Conservation (phyloP, 2,113 vertebrate species). For the Grammomys dolichurus region DNA sequence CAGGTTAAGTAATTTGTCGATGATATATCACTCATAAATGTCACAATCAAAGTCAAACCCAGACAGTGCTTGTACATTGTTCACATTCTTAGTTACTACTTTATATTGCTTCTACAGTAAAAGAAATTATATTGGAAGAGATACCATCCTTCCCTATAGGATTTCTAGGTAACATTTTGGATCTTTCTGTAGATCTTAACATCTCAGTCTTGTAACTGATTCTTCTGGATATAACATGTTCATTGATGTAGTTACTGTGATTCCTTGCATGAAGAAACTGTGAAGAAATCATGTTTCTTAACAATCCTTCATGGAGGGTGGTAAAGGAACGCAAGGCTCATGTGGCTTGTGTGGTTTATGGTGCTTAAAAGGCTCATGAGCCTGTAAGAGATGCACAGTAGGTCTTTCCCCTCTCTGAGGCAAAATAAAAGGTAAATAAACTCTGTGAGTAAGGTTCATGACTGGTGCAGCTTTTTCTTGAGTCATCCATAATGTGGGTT, state of each 20-base stretch:
- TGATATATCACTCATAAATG: conserved; percentile 12
- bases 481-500: not conserved
- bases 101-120: conserved; percentile 39
- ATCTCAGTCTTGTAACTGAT: not conserved
- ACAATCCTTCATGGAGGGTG: not conserved
- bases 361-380: too few relatives aligned
- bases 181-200: conserved; percentile 28
- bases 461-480: not conserved
- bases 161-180: not conserved
- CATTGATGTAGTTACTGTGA: not conserved
- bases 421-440: not conserved
- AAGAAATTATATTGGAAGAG: conserved; percentile 11
- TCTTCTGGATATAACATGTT: not conserved
- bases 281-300: not conserved
- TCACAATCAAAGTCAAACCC: not conserved
- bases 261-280: not conserved
- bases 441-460: not conserved
- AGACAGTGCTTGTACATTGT: conserved; percentile 2
- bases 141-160: not conserved
- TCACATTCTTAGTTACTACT: not conserved
- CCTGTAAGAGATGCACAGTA: not conserved
- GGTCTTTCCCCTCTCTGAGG: not conserved
- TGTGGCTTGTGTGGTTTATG: too few relatives aligned
- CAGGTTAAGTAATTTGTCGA: conserved; percentile 45
- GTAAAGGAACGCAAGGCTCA: too few relatives aligned